Evolutionary conservation across 1,140 invertebrate genomes (phyloP), one percentile per base, ranked within the genome.

Genomic region (Coenobita brevimanus): DNA sequence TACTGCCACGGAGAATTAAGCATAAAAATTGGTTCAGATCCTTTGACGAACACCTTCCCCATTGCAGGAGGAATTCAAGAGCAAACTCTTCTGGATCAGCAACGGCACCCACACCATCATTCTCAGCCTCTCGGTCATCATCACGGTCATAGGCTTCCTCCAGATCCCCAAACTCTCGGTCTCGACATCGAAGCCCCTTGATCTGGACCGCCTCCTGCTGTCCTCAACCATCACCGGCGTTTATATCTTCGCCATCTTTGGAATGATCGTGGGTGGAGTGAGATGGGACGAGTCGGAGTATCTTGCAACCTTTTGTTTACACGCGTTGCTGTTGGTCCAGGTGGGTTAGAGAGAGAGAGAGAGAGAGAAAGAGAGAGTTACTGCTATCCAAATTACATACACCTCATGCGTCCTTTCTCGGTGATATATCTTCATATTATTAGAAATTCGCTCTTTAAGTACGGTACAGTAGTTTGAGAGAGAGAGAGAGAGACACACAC

Each of bases 211-310:
- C 21, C 88, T 94, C 0, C 90, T 94, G 38, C 93, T 93, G 3
- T 93, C 93, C 43, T 92, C 94, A 3, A 93, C 94, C 0, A 91
- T 95, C 0, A 92, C 94, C 46, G 95, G 95, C 0, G 94, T 95
- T 1, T 94, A 94, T 76, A 89, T 94, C 6, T 94, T 95, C 89
- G 93, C 94, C 0, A 92, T 94, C 0, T 95, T 95, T 90, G 94
- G 94, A 1, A 92, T 94, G 41, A 91, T 93, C 21, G 92, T 93
- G 0, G 93, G 92, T 0, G 91, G 80, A 41, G 92, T 82, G 62
- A 90, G 90, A n/a, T 90, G 92, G 24, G 69, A 36, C 17, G 85
- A 90, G 30, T 82, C 91, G 3, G 90, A 91, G 38, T 92, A 94
- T 87, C 90, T 93, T 0, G 93, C 94, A 92, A 90, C 94, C 3